Conservation (phyloP, 1,140 invertebrate genomes). For the Papilio helenus region DNA sequence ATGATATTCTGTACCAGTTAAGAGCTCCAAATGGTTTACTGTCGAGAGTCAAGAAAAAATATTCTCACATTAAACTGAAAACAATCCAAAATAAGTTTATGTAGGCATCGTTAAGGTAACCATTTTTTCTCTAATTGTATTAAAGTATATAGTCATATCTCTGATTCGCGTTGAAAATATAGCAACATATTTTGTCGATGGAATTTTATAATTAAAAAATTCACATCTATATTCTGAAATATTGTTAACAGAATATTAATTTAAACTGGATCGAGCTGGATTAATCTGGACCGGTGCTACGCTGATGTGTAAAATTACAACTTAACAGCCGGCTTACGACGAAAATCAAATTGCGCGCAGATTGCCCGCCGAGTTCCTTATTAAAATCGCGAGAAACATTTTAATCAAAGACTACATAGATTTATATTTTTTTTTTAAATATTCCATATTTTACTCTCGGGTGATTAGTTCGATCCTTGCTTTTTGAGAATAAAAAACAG, state of each 20-base stretch:
- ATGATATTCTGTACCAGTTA: not conserved
- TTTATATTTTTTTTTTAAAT: not conserved
- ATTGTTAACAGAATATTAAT: constrained; percentile 22
- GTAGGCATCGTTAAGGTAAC: not conserved
- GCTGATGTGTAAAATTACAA: constrained; percentile 32
- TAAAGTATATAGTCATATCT: not conserved
- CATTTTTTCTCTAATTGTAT: not conserved
- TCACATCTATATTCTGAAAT: not conserved
- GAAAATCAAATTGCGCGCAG: constrained; percentile 36
- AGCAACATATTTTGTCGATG: not conserved
- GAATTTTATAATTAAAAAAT: not conserved
- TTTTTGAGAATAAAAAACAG: not conserved
- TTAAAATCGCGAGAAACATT: constrained; percentile 32
- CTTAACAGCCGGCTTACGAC: constrained; percentile 30
- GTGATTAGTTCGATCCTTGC: not conserved
- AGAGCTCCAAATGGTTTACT: not conserved
- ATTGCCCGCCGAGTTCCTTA: constrained; percentile 33
- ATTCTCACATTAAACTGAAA: too few species aligned
- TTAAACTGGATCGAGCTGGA: constrained; percentile 17
- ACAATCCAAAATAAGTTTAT: too few species aligned
- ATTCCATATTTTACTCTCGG: not conserved
- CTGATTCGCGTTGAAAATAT: not conserved
- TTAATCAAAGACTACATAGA: constrained; percentile 25
- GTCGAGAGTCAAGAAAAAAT: not conserved
- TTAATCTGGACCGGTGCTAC: constrained; percentile 14